Percentiles rank a stretch among this genome's conserved stretches.
phyloP scores from a whole-genome alignment of 64 coral and sea anemone genomes.

The Montipora cactus region DNA sequence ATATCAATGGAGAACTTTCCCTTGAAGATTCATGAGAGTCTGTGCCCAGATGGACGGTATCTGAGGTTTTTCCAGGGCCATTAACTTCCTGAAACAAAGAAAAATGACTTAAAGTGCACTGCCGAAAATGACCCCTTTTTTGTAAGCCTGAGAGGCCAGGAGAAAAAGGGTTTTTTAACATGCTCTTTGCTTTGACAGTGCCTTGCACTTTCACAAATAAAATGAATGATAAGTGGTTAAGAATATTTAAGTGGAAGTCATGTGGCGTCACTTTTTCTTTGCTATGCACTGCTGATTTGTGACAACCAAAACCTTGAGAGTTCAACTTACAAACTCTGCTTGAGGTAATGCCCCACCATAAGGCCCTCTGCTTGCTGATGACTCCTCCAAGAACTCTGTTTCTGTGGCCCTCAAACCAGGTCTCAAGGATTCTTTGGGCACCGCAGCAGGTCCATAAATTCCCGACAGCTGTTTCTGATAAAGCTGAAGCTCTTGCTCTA shows the following conservation, averaged over 20 bases:
- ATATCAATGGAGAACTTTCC: constrained; percentile 14
- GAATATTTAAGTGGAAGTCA: too few relatives aligned
- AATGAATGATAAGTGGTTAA: too few relatives aligned
- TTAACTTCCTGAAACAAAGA: neutral
- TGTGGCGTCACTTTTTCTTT: too few relatives aligned
- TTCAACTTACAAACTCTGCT: neutral
- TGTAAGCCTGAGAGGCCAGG: too few relatives aligned
- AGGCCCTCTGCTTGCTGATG: neutral
- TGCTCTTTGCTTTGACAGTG: too few relatives aligned
- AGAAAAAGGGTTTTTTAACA: too few relatives aligned
- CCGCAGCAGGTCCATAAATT: neutral
- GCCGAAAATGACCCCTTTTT: too few relatives aligned
- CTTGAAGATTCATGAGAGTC: neutral
- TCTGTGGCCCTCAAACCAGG: neutral
- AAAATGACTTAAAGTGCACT: too few relatives aligned
- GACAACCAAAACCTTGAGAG: neutral
- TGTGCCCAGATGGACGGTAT: neutral
- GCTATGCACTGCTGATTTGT: too few relatives aligned
- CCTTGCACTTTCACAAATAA: too few relatives aligned
- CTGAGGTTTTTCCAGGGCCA: too few relatives aligned
- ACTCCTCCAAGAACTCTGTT: neutral
- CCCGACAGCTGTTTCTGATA: constrained; percentile 48
- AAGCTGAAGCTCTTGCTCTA: constrained; percentile 53
- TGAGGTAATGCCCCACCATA: neutral
- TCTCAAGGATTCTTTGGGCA: neutral